Evolutionary conservation across 2,797 vertebrate species (phyloP).

Genomic region (Sebastes matsubarae): DNA sequence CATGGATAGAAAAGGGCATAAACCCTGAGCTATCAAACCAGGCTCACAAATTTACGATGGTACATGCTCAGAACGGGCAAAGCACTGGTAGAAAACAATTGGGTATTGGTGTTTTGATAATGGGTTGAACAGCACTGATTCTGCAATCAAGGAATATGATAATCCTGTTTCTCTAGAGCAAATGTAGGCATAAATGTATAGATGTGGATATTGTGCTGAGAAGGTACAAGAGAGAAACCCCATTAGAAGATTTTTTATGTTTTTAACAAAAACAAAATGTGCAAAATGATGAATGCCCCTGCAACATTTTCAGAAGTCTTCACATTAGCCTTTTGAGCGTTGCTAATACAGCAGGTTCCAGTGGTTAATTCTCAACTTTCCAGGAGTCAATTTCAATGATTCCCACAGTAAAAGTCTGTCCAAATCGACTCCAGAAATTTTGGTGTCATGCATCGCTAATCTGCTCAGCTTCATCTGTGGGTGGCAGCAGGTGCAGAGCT

Average conservation of each 20-base stretch:
- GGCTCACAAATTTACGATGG: no score
- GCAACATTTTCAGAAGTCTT: background rate
- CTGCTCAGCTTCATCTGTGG: constrained; percentile 58
- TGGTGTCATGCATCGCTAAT: constrained; percentile 42
- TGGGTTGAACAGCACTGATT: background rate
- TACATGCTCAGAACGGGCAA: no score
- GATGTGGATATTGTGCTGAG: background rate
- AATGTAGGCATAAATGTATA: background rate
- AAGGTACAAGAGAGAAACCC: background rate
- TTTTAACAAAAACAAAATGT: background rate
- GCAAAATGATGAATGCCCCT: background rate
- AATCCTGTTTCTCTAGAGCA: background rate
- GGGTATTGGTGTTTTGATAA: background rate
- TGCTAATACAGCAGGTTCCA: constrained; percentile 18
- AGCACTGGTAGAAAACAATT: background rate
- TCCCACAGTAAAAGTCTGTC: constrained; percentile 27
- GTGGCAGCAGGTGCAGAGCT: constrained; percentile 62
- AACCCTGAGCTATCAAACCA: no score
- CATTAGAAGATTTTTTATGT: background rate
- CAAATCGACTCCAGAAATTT: constrained; percentile 45
- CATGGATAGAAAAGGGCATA: no score
- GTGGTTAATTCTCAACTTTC: constrained; percentile 29
- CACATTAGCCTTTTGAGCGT: background rate
- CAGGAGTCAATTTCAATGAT: constrained; percentile 35
- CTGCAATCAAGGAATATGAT: background rate